Conservation (phyloP, 2,888 invertebrate genomes). For the Polietes domitor region DNA sequence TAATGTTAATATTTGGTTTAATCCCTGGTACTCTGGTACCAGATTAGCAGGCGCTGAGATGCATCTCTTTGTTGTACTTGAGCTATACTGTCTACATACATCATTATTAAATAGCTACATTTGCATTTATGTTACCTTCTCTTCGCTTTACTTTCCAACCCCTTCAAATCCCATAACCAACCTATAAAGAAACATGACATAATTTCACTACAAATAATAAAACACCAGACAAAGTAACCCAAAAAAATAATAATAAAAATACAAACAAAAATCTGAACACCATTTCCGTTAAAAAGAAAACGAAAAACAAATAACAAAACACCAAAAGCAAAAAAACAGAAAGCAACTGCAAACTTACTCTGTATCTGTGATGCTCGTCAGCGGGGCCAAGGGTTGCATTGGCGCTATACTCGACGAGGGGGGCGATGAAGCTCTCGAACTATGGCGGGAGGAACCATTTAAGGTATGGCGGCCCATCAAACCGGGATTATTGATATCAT, state of each 20-base stretch:
- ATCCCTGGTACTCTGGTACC: no score
- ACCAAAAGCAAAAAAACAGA: background rate
- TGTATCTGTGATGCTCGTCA: conserved; percentile 85
- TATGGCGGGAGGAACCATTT: conserved; percentile 76
- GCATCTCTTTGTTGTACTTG: no score
- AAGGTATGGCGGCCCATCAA: conserved; percentile 75
- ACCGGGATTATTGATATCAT: conserved; percentile 83
- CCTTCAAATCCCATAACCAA: conserved; percentile 31
- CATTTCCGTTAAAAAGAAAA: background rate
- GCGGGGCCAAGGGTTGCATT: conserved; percentile 83
- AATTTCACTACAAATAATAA: conserved; percentile 49
- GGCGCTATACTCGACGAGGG: conserved; percentile 82
- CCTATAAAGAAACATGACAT: conserved; percentile 25
- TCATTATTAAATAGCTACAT: no score
- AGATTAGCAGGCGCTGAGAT: no score
- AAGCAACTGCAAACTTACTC: conserved; percentile 84
- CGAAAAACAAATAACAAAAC: no score
- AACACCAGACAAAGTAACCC: conserved; percentile 41
- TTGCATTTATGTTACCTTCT: background rate
- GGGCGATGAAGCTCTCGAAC: conserved; percentile 79
- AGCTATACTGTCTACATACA: no score
- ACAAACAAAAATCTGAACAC: conserved; percentile 14
- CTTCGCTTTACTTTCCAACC: conserved; percentile 29
- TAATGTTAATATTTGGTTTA: no score
- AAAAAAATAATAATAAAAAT: conserved; percentile 22